Percentiles rank a stretch among this genome's conserved stretches.
phyloP scores from a whole-genome alignment of 1,140 invertebrate species.

The Papilio aristodemus region DNA sequence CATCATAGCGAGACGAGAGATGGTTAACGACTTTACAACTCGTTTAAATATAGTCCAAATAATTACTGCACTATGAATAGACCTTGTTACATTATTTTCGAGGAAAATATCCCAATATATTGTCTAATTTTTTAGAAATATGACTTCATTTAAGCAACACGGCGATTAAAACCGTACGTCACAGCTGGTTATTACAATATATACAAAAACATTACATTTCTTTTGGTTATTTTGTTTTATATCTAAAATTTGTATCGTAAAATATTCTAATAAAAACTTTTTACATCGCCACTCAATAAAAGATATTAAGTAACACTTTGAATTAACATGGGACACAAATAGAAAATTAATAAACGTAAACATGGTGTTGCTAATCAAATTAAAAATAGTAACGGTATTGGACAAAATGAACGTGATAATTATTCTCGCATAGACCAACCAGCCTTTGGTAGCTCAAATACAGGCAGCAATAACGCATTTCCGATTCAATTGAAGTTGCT shows the following conservation, averaged over 20 bases:
- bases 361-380: not conserved
- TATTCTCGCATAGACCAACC: constrained; percentile 51
- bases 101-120: too few relatives aligned
- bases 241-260: too few relatives aligned
- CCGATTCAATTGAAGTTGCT: constrained; percentile 54
- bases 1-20: too few relatives aligned
- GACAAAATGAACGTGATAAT: constrained; percentile 51
- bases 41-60: constrained; percentile 7
- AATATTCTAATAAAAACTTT: too few relatives aligned
- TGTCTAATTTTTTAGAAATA: too few relatives aligned
- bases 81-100: constrained; percentile 36
- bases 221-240: too few relatives aligned
- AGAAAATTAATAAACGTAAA: not conserved
- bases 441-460: constrained; percentile 41
- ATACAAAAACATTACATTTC: too few relatives aligned
- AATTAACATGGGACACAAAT: not conserved
- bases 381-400: constrained; percentile 25
- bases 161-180: too few relatives aligned
- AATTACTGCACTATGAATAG: constrained; percentile 1
- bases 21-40: not conserved
- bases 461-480: constrained; percentile 55
- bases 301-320: not conserved
- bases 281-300: not conserved
- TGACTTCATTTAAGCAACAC: too few relatives aligned
- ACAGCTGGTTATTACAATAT: too few relatives aligned